phyloP scores from a whole-genome alignment of 2,888 invertebrate genomes.

The Thymelicus lineola region DNA sequence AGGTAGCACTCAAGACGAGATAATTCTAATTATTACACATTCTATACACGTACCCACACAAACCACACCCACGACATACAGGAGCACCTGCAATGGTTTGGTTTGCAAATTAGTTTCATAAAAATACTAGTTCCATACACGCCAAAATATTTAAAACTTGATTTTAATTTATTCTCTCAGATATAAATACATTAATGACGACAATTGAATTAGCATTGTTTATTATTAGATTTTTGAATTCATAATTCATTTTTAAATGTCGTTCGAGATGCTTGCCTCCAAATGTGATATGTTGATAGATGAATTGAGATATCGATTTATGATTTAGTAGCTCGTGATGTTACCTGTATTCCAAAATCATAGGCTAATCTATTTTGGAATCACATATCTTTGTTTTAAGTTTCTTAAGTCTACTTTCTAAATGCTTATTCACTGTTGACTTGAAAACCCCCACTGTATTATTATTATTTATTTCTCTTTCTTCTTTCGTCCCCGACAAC shows the following conservation, averaged over 20 bases:
- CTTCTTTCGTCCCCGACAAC: too few species aligned
- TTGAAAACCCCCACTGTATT: too few species aligned
- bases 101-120: constrained; percentile 12
- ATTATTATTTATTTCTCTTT: too few species aligned
- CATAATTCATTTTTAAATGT: not conserved
- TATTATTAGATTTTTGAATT: constrained; percentile 6
- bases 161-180: not conserved
- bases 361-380: too few species aligned
- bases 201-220: not conserved
- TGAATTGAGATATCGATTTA: too few species aligned
- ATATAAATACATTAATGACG: constrained; percentile 3
- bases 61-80: not conserved
- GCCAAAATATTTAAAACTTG: constrained; percentile 3
- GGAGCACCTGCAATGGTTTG: constrained; percentile 11
- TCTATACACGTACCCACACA: not conserved
- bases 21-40: constrained; percentile 2
- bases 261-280: too few species aligned
- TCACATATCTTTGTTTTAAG: too few species aligned
- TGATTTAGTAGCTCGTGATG: too few species aligned
- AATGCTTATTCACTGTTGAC: too few species aligned
- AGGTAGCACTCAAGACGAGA: not conserved
- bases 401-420: too few species aligned
- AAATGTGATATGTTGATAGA: too few species aligned
- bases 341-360: too few species aligned
- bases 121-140: constrained; percentile 7